These are phyloP conservation scores for Lycodopsis pacificus DNA, from an alignment of 2,797 vertebrate genomes.

Conservation along the genomic window DNA sequence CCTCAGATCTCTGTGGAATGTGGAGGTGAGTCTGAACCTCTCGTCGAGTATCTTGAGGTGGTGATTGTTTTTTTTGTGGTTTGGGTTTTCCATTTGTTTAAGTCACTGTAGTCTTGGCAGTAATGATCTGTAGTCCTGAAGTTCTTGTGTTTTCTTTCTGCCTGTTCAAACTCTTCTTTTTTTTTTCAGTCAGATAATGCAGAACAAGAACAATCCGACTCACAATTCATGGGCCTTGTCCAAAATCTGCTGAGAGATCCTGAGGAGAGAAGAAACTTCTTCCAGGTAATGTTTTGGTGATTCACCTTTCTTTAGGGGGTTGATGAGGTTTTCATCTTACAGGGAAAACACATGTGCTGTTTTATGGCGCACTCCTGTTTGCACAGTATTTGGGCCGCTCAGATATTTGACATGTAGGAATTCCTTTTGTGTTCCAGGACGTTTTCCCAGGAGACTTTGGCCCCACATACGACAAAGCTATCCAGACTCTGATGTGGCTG, in stretches of 20 bases:
- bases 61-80: neutral
- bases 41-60: neutral
- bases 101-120: neutral
- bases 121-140: neutral
- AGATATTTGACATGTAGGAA: neutral
- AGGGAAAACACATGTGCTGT: no score
- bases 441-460: constrained; percentile 86
- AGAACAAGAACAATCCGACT: constrained; percentile 71
- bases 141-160: neutral
- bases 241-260: constrained; percentile 76
- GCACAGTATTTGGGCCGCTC: neutral
- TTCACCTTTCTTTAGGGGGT: neutral
- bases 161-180: constrained; percentile 2
- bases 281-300: constrained; percentile 56
- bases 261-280: constrained; percentile 75
- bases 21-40: constrained; percentile 55
- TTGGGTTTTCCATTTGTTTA: neutral
- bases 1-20: constrained; percentile 74
- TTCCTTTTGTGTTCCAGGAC: constrained; percentile 70
- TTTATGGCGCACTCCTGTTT: neutral
- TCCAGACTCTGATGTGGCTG: constrained; percentile 86
- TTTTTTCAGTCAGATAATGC: constrained; percentile 55
- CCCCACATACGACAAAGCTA: constrained; percentile 82
- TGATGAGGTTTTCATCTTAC: neutral
- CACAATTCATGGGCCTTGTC: constrained; percentile 83